These are phyloP conservation scores for Leptonema lineaticorne DNA, from an alignment of 1,140 invertebrate species.

Conservation along the genomic window DNA sequence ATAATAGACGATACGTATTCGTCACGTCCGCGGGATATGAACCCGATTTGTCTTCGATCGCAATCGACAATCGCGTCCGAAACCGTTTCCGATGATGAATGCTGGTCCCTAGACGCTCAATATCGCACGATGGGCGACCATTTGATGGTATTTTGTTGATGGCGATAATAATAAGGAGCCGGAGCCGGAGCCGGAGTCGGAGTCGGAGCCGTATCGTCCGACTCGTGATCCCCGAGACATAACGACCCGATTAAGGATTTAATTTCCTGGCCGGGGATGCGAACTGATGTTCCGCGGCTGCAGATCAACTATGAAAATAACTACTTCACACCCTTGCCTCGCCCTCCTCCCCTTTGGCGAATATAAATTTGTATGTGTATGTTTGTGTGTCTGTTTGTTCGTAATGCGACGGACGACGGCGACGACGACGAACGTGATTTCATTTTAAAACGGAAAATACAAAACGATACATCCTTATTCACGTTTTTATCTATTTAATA, in stretches of 20 bases:
- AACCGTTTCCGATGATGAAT: not conserved
- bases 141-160: not conserved
- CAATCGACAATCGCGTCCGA: not conserved
- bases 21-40: not conserved
- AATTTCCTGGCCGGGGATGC: conserved; percentile 32
- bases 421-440: conserved; percentile 30
- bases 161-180: conserved; percentile 3
- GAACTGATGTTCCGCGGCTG: conserved; percentile 32
- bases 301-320: conserved; percentile 36
- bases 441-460: conserved; percentile 24
- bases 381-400: not conserved
- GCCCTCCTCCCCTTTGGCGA: too few relatives aligned
- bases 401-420: conserved; percentile 28
- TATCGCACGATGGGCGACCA: not conserved
- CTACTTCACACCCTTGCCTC: conserved; percentile 31
- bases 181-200: too few relatives aligned
- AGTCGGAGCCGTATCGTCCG: conserved; percentile 28
- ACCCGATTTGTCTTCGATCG: not conserved
- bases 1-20: too few relatives aligned
- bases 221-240: conserved; percentile 19
- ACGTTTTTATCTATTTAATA: too few relatives aligned
- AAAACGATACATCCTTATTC: conserved; percentile 11
- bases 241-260: conserved; percentile 35
- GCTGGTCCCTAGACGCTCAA: not conserved
- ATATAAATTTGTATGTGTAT: conserved; percentile 32